Evolutionary conservation across 1,140 invertebrate genomes (phyloP), one percentile per base, ranked within the genome.

Genomic region (Homarus americanus): DNA sequence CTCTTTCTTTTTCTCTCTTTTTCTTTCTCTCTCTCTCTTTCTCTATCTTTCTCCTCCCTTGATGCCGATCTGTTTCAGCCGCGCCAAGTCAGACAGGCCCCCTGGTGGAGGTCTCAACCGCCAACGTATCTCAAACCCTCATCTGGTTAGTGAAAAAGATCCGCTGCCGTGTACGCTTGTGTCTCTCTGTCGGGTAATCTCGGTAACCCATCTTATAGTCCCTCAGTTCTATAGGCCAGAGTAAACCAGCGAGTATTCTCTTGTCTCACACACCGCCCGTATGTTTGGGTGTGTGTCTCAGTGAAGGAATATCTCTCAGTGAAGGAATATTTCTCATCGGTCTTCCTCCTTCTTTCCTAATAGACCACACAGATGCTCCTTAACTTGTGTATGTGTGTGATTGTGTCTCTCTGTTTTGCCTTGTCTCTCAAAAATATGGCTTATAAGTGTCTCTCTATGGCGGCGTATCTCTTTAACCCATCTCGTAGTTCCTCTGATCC

Each of bases 111-210:
- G 24, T 28, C n/a, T 32, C 32, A 28, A 44, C 76, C 76, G 44
- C n/a, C 7, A 20, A 24, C 76, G 40, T 49, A 44, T 44, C 44
- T 12, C 44, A 24, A 44, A 12, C 28, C 44, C 28, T 40, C 76
- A 79, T 79, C 76, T 79, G 38, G 76, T 44, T 44, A 79, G 24
- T 79, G 76, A 79, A 79, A 41, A 79, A 44, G 76, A 79, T 79
- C 76, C 17, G n/a, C n/a, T n/a, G n/a, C 76, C 24, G 73, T 40
- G n/a, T 38, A n/a, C 28, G 40, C 76, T 49, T 32, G 73, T 76
- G 40, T 41, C 76, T 32, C 72, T 73, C 72, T 28, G 32, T 24
- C 9, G 36, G 40, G 15, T 9, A 36, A 38, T 66, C 49, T 32
- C 10, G 9, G n/a, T 82, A 38, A 58, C 49, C 49, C 80, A 38